phyloP scores from a whole-genome alignment of 2,888 invertebrate genomes.

The Andrena chrysosceles region DNA sequence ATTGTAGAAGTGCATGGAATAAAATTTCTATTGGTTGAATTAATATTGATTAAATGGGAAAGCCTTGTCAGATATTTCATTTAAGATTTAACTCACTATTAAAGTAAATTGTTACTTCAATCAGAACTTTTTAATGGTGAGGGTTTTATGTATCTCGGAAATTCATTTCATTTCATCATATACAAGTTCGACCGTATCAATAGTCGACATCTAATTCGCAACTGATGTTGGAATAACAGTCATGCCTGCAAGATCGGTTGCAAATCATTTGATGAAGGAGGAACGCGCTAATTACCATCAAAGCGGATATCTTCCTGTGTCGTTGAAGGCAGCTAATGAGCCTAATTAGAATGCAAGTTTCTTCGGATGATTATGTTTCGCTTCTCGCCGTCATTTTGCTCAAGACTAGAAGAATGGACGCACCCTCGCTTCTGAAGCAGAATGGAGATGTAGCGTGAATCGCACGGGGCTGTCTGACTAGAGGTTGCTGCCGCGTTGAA shows the following conservation, averaged over 20 bases:
- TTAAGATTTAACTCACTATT: too few relatives aligned
- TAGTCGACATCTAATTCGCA: background rate
- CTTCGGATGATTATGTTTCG: slow-evolving; percentile 17
- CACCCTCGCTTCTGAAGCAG: background rate
- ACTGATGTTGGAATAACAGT: background rate
- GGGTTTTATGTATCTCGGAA: too few relatives aligned
- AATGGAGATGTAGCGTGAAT: background rate
- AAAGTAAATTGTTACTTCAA: too few relatives aligned
- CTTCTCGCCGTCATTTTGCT: background rate
- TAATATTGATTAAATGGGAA: too few relatives aligned
- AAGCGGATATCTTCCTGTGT: slow-evolving; percentile 29
- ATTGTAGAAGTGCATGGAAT: too few relatives aligned
- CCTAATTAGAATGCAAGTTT: slow-evolving; percentile 44
- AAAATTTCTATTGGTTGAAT: too few relatives aligned
- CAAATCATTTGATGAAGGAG: slow-evolving; percentile 24
- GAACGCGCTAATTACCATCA: slow-evolving; percentile 38
- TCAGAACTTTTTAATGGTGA: too few relatives aligned
- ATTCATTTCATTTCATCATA: too few relatives aligned
- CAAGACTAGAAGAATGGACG: background rate
- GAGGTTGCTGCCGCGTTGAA: background rate
- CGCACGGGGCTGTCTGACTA: background rate
- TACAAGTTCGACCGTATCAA: too few relatives aligned
- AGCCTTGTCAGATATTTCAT: too few relatives aligned
- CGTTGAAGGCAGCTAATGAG: slow-evolving; percentile 38
- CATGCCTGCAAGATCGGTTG: background rate